phyloP scores from a whole-genome alignment of 2,888 invertebrate species.

The Lycaena phlaeas region DNA sequence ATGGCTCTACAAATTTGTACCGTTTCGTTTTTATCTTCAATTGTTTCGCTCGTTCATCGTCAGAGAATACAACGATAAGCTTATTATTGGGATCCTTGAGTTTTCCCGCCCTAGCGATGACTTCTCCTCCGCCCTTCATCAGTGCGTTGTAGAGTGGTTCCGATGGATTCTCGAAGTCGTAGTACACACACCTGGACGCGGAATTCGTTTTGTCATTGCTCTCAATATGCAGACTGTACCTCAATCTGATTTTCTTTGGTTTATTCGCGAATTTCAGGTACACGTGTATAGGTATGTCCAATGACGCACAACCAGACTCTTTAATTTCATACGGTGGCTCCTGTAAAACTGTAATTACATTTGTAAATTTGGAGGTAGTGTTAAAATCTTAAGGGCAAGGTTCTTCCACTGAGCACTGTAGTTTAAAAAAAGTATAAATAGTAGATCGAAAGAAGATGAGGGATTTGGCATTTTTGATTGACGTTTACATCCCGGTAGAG shows the following conservation, averaged over 20 bases:
- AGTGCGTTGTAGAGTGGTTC: slow-evolving; percentile 48
- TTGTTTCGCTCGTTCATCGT: slow-evolving; percentile 27
- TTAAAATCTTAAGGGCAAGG: too few relatives aligned
- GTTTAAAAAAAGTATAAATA: too few relatives aligned
- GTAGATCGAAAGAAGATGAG: too few relatives aligned
- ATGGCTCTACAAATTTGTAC: slow-evolving; percentile 48
- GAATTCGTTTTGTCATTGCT: slow-evolving; percentile 47
- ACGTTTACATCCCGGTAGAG: too few relatives aligned
- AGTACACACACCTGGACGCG: slow-evolving; percentile 52
- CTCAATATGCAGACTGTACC: slow-evolving; percentile 56
- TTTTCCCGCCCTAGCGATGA: slow-evolving; percentile 38
- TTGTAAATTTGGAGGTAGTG: too few relatives aligned
- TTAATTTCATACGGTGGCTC: slow-evolving; percentile 69
- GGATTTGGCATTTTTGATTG: too few relatives aligned
- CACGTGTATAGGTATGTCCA: slow-evolving; percentile 63
- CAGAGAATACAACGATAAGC: slow-evolving; percentile 40
- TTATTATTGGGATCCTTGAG: slow-evolving; percentile 26
- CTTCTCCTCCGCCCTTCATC: slow-evolving; percentile 56
- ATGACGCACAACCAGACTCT: slow-evolving; percentile 61
- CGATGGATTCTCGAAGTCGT: slow-evolving; percentile 57
- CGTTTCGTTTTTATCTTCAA: slow-evolving; percentile 29
- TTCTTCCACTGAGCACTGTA: too few relatives aligned
- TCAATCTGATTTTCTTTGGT: slow-evolving; percentile 56
- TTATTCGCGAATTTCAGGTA: slow-evolving; percentile 56
- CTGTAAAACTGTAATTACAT: slow-evolving; percentile 50